Evolutionary conservation across 2,888 invertebrate genomes (phyloP).

Genomic region (Tiliacea citrago): DNA sequence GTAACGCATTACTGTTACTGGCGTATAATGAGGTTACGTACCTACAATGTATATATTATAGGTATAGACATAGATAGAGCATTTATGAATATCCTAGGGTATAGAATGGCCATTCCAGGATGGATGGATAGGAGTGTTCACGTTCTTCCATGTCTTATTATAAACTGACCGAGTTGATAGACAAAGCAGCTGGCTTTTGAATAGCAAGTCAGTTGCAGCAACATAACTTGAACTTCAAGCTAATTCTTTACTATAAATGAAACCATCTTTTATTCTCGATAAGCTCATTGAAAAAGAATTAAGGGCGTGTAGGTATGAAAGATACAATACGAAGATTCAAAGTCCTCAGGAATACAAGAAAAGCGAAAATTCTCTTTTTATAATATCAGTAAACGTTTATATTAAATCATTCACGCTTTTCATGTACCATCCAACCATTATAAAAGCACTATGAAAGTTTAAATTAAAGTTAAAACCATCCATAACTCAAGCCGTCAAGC

Average conservation of each 20-base stretch:
- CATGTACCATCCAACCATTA: neutral
- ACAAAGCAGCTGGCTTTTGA: neutral
- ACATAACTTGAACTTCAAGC: neutral
- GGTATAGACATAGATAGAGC: too few species aligned
- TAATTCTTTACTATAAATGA: neutral
- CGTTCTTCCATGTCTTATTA: too few species aligned
- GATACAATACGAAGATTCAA: neutral
- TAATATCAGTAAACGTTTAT: constrained; percentile 8
- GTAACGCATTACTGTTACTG: neutral
- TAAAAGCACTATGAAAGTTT: constrained; percentile 29
- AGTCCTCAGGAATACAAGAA: neutral
- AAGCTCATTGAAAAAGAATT: neutral
- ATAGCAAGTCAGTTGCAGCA: neutral
- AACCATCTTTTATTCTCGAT: neutral
- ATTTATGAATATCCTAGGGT: neutral
- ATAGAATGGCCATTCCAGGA: neutral
- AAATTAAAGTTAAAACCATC: constrained; percentile 20
- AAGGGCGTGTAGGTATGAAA: neutral
- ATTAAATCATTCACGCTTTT: constrained; percentile 27
- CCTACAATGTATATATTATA: too few species aligned
- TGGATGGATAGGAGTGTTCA: neutral
- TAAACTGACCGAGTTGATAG: neutral
- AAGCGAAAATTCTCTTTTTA: neutral
- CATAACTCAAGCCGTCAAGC: constrained; percentile 43
- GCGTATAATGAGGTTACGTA: neutral